Conservation (phyloP, 2,888 invertebrate species). For the Melanostoma scalare region DNA sequence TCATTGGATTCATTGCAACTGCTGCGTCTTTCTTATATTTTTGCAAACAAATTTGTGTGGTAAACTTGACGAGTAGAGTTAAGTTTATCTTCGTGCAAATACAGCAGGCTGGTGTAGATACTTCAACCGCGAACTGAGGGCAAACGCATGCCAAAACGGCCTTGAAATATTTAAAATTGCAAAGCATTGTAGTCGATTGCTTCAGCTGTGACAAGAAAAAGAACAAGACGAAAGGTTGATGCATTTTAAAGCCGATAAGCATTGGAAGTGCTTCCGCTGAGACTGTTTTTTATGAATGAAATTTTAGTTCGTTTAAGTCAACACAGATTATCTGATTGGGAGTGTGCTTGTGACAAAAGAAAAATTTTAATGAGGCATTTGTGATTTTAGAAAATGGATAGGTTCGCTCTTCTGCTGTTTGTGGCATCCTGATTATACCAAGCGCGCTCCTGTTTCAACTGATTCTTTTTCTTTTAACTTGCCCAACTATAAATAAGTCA, state of each 20-base stretch:
- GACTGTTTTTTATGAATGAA: conserved; percentile 37
- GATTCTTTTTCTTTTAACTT: conserved; percentile 3
- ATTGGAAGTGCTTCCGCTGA: conserved; percentile 24
- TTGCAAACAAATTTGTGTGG: conserved; percentile 3
- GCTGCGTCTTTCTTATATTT: not conserved
- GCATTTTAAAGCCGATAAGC: conserved; percentile 9
- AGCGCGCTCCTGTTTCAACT: too few relatives aligned
- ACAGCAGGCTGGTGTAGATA: conserved; percentile 30
- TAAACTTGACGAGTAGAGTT: not conserved
- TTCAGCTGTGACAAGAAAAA: not conserved
- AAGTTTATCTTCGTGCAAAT: conserved; percentile 13
- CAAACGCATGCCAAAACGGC: conserved; percentile 25
- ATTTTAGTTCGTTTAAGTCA: not conserved
- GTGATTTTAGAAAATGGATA: too few relatives aligned
- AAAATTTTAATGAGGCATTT: too few relatives aligned
- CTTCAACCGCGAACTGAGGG: conserved; percentile 15
- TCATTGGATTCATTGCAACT: not conserved
- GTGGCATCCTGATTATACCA: too few relatives aligned
- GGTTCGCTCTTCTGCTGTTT: too few relatives aligned
- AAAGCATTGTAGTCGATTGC: not conserved
- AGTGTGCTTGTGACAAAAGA: not conserved
- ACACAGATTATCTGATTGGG: not conserved
- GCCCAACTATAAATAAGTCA: conserved; percentile 6
- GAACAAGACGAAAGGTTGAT: too few relatives aligned
- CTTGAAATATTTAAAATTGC: conserved; percentile 24